A percentile compares a stretch with the other conserved stretches of the same genome.
These are phyloP conservation scores for Mandrillus leucophaeus DNA, from an alignment of 2,113 vertebrate genomes.

Conservation along the genomic window DNA sequence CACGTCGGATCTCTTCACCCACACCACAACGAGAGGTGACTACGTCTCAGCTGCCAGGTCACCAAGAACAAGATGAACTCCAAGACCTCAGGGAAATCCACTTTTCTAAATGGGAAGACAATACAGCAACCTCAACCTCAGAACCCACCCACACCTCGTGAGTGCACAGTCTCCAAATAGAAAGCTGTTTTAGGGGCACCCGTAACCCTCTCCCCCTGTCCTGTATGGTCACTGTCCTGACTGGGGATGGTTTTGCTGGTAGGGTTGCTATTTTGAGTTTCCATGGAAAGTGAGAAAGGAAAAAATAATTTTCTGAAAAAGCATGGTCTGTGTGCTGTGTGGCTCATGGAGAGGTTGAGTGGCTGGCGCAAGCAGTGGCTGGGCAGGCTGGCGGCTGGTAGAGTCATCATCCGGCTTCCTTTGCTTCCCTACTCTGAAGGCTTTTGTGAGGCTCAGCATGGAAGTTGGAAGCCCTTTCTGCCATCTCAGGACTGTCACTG, in stretches of 20 bases:
- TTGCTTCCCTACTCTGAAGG: background rate
- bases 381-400: constrained; percentile 4
- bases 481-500: background rate
- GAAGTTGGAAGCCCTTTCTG: background rate
- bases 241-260: background rate
- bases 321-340: background rate
- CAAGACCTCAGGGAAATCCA: background rate
- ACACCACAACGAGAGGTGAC: background rate
- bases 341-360: background rate
- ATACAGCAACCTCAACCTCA: background rate
- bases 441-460: background rate
- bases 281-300: constrained; percentile 77
- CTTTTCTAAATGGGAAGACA: background rate
- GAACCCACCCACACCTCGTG: background rate
- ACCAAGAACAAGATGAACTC: constrained; percentile 26
- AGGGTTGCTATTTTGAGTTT: constrained; percentile 77
- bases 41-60: background rate
- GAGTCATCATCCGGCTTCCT: constrained; percentile 20
- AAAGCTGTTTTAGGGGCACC: background rate
- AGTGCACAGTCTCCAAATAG: background rate
- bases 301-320: constrained; percentile 78
- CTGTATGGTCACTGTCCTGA: background rate
- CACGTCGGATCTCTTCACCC: background rate
- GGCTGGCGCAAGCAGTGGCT: background rate
- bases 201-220: background rate